Evolutionary conservation across 2,113 vertebrate species (phyloP), one percentile per base, ranked within the genome.

Genomic region (Cinclus mexicanus): DNA sequence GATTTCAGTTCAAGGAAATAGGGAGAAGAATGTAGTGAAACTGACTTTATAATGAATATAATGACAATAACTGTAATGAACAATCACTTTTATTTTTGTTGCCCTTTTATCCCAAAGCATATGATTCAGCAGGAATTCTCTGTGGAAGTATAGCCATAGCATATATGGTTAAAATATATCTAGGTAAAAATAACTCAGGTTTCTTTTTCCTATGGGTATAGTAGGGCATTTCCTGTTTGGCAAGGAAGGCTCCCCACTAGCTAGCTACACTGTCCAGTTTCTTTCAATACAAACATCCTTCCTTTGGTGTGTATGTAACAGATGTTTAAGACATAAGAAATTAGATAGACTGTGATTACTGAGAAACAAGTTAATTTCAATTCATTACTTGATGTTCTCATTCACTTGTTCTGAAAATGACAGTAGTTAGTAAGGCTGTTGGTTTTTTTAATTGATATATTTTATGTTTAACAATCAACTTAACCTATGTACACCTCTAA

Each of bases 391-490:
- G 74, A 78, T 68, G 93, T 86, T 96, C 93, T 96, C 79, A 89
- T 83, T 95, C 55, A 53, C 39, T 91, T 77, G 93, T 88, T 94
- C 67, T 49, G 65, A 94, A 93, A 90, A 69, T 64, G 50, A 56
- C 50, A 67, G 61, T 89, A 95, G 94, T 96, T 96, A 96, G 93
- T 69, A 93, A 88, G 80, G 42, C 20, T 91, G 67, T 87, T 94
- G 91, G 64, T 11, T 92, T 86, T 93, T 95, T 93, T 96, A 95
- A 95, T 68, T 83, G 69, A 60, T 70, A n/a, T 13, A 83, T 44
- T 52, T 83, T 81, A 90, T 78, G 70, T 89, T 88, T 84, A 91
- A 79, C 67, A 64, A 87, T 86, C 91, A 89, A 52, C 65, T 80
- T 80, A 87, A 81, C 88, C 76, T 79, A 75, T 92, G 61, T 57